Evolutionary conservation across 1,140 invertebrate genomes (phyloP), one percentile per base, ranked within the genome.

Genomic region (Penaeus vannamei): DNA sequence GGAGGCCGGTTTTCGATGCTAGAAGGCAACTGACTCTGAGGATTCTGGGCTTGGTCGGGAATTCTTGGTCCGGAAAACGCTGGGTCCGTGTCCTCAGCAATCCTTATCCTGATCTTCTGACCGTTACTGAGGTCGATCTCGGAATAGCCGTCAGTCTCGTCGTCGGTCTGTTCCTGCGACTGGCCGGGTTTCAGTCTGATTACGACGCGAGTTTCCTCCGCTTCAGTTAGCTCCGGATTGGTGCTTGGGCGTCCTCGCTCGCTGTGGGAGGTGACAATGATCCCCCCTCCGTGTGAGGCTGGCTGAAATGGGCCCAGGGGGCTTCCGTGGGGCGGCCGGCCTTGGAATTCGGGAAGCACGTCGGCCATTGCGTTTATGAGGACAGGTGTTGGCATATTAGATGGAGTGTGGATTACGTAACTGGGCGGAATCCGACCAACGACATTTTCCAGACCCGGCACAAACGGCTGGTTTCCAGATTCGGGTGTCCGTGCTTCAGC

Each of bases 71-170:
- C 53, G 53, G 61, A 42, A 69, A n/a, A 69, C 22, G 0, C 19
- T 22, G 29, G 17, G 7, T 84, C n/a, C 46, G 8, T 29, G 12
- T 23, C 62, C 7, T 53, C 83, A 3, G 64, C 32, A n/a, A 84
- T 12, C 23, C 83, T 32, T 32, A 84, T 84, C 17, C 61, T 36
- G 22, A 84, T 84, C 20, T n/a, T 84, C 42, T 46, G 61, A 10
- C 83, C 83, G 22, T 84, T 46, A 14, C 46, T 46, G 61, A 84
- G 64, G 8, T 29, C 19, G 62, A 84, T n/a, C 26, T 84, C 62
- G 12, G 64, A 26, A 64, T 69, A 69, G 0, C 64, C 64, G n/a
- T 84, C 23, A 42, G 20, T 53, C 32, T 23, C 29, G 32, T 17
- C 36, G 32, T 36, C 32, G 19, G 8, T 32, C 42, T 14, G 36